Conservation (phyloP, 2,888 invertebrate species). For the Antitype chi region DNA sequence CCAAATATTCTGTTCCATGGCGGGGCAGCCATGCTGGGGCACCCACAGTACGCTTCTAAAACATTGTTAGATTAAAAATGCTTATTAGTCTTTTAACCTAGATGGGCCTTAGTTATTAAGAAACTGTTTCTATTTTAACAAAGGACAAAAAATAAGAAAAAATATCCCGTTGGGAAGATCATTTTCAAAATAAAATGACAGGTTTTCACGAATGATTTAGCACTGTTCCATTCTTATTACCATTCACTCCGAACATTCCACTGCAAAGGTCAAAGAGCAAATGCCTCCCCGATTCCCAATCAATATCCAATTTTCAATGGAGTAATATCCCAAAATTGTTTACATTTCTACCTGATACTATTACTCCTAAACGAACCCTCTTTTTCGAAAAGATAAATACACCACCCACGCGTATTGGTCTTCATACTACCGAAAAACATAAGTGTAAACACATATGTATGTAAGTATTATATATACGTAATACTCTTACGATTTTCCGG, state of each 20-base stretch:
- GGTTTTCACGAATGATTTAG: constrained; percentile 34
- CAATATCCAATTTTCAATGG: constrained; percentile 39
- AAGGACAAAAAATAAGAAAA: too few relatives aligned
- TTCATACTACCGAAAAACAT: constrained; percentile 21
- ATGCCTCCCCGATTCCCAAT: constrained; percentile 26
- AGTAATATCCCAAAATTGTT: constrained; percentile 35
- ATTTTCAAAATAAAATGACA: background rate
- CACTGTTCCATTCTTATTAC: constrained; percentile 23
- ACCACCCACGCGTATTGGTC: constrained; percentile 13
- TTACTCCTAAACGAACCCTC: background rate
- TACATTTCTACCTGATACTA: constrained; percentile 18
- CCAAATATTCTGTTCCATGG: too few relatives aligned
- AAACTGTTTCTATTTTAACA: too few relatives aligned
- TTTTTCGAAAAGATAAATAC: constrained; percentile 31
- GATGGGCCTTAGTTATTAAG: too few relatives aligned
- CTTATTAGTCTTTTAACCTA: too few relatives aligned
- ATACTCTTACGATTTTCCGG: constrained; percentile 63
- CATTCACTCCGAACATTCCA: constrained; percentile 27
- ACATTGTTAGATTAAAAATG: too few relatives aligned
- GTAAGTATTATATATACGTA: constrained; percentile 29
- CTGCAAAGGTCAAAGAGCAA: constrained; percentile 39
- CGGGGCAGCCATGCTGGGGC: too few relatives aligned
- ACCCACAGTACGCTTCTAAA: too few relatives aligned
- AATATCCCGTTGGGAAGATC: background rate
- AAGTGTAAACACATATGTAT: background rate